Evolutionary conservation across 2,888 invertebrate species (phyloP).

Genomic region (Neoitamus cyanurus): DNA sequence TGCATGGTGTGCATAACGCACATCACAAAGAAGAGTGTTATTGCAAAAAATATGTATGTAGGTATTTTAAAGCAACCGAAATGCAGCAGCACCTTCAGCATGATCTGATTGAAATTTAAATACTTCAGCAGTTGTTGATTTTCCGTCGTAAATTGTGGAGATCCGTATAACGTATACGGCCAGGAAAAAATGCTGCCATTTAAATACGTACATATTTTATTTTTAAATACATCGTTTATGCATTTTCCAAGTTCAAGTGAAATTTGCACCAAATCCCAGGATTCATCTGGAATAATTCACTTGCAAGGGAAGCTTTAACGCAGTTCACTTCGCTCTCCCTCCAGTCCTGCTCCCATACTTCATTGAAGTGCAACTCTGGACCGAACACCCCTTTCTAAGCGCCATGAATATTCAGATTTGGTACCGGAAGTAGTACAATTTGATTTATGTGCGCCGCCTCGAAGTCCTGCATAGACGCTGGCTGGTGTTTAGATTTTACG

Average conservation of each 20-base stretch:
- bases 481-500: conserved; percentile 39
- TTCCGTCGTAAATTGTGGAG: neutral
- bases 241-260: neutral
- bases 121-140: too few species aligned
- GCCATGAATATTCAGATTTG: conserved; percentile 52
- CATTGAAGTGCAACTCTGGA: neutral
- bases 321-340: neutral
- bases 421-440: conserved; percentile 50
- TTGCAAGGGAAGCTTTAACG: conserved; percentile 12
- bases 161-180: neutral
- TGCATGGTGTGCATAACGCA: too few species aligned
- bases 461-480: conserved; percentile 23
- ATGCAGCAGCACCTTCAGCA: too few species aligned
- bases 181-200: neutral
- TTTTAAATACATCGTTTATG: neutral
- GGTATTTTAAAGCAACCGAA: too few species aligned
- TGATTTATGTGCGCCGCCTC: conserved; percentile 43
- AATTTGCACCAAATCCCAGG: neutral
- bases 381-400: conserved; percentile 10
- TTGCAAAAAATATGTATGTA: too few species aligned
- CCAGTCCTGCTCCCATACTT: neutral
- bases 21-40: too few species aligned
- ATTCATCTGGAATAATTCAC: neutral
- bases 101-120: too few species aligned
- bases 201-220: neutral